Evolutionary conservation across 1,140 invertebrate species (phyloP).

Genomic region (Drosophila rhopaloa): DNA sequence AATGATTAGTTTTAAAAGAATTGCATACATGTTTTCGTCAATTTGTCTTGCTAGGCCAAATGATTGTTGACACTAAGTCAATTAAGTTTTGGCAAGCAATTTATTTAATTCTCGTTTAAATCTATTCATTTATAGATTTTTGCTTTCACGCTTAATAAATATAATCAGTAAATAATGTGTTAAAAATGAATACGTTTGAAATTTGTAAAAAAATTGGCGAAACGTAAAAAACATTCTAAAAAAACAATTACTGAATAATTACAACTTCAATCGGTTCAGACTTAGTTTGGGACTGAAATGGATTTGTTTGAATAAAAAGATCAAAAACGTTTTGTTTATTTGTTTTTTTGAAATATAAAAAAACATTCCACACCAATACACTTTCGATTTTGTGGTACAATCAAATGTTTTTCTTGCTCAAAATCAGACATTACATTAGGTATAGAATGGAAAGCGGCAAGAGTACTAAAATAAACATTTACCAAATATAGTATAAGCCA

Average conservation of each 20-base stretch:
- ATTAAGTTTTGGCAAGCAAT: too few species aligned
- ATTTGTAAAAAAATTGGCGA: too few species aligned
- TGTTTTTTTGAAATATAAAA: conserved; percentile 7
- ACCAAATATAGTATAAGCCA: neutral
- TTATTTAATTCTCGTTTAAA: too few species aligned
- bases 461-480: neutral
- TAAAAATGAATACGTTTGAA: too few species aligned
- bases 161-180: too few species aligned
- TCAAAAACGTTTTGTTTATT: conserved; percentile 6
- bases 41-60: too few species aligned
- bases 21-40: too few species aligned
- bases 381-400: neutral
- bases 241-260: too few species aligned
- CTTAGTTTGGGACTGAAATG: neutral
- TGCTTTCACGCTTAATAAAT: neutral
- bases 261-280: neutral
- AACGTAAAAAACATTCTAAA: too few species aligned
- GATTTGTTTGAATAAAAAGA: neutral
- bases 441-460: neutral
- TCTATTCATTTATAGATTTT: neutral
- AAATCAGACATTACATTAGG: neutral
- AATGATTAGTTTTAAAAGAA: too few species aligned
- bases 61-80: too few species aligned
- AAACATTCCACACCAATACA: neutral
- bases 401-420: neutral